Evolutionary conservation across 1,140 invertebrate genomes (phyloP).

Genomic region (roundworm (Caenorhabditis elegans)): WBcel235 BX284605.5:9740001-9740500

Average conservation of each 20-base stretch:
- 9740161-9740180: too few species aligned
- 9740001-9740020: too few species aligned
- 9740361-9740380: constrained; percentile 18
- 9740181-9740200: too few species aligned
- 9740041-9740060: too few species aligned
- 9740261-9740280: constrained; percentile 43
- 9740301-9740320: constrained; percentile 35
- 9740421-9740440: background rate
- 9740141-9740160: too few species aligned
- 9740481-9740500: background rate
- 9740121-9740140: too few species aligned
- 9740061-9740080: too few species aligned
- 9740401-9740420: background rate
- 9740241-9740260: background rate
- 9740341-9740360: constrained; percentile 13
- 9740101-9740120: too few species aligned
- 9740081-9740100: too few species aligned
- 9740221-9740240: too few species aligned
- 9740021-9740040: too few species aligned
- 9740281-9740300: constrained; percentile 38
- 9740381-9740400: background rate
- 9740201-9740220: too few species aligned
- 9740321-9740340: constrained; percentile 38
- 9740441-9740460: background rate
- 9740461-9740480: background rate